A percentile compares a stretch with the other conserved stretches of the same genome.
Evolutionary conservation across 2,888 invertebrate genomes (phyloP).

Genomic region (Nipponacmea schrenckii): DNA sequence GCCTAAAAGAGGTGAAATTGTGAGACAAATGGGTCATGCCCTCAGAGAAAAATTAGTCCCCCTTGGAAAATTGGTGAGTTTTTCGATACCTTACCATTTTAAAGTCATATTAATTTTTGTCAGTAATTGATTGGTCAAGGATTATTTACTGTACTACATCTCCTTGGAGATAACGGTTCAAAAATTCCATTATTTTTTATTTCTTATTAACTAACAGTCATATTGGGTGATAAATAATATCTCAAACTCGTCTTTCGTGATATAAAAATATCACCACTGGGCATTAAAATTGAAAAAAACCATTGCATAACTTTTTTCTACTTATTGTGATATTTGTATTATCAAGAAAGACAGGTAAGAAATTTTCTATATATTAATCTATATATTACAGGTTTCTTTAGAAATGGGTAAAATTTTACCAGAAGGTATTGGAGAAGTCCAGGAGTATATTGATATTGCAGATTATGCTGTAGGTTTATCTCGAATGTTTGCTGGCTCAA

Average conservation of each 20-base stretch:
- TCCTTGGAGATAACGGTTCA: background rate
- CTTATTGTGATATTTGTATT: too few relatives aligned
- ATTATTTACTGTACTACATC: background rate
- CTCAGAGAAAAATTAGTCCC: constrained; percentile 86
- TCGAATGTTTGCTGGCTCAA: constrained; percentile 73
- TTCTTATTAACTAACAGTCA: background rate
- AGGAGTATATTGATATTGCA: constrained; percentile 79
- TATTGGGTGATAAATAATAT: too few relatives aligned
- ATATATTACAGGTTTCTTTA: constrained; percentile 75
- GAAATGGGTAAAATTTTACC: constrained; percentile 99
- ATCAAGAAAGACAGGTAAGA: background rate
- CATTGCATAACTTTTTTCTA: too few relatives aligned
- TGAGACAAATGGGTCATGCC: constrained; percentile 96
- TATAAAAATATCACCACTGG: background rate
- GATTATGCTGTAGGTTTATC: constrained; percentile 97
- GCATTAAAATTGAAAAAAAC: too few relatives aligned
- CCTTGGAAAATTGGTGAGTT: constrained; percentile 82
- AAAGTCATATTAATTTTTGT: background rate
- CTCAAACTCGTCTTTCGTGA: too few relatives aligned
- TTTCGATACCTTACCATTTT: background rate
- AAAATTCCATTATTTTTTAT: background rate
- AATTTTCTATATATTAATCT: too few relatives aligned
- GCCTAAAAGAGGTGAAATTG: constrained; percentile 93
- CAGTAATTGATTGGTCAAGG: background rate
- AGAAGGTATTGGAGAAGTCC: constrained; percentile 86